Base-by-base conservation (phyloP, 1,140 invertebrate species). In the Drosophila simulans region DNA sequence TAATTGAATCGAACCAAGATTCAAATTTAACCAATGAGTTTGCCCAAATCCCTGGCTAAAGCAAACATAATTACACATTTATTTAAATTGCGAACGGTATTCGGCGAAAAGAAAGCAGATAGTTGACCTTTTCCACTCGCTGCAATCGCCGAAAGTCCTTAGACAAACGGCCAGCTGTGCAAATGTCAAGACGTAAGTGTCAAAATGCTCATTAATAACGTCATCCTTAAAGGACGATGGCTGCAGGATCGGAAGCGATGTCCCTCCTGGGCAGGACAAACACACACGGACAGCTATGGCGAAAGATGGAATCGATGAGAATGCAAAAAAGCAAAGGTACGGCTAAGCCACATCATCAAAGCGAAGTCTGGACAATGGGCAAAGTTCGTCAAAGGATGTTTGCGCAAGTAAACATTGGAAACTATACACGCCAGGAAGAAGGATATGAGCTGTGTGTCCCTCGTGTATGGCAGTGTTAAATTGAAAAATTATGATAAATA, bases 401-500 rank as follows among this genome's bases (percentile, higher is more conserved):
- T 89, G 80, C 65, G 73, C 80, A 89, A 89, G 84, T 68, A 88
- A 89, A 88, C 77, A 89, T 63, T 60, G 77, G 56, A 77, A 80
- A 84, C 77, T 88, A 80, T 89, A 35, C n/a, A 35, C n/a, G 45
- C 53, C 62, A 34, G 62, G 37, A 65, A 15, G 46, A 48, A 83
- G 49, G 43, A 69, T 56, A 42, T 49, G 49, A 56, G 65, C 60
- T 46, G 37, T 37, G 57, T 13, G 31, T 53, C 42, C 43, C 43
- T 15, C 34, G 40, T 57, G 60, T 51, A 37, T 42, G 37, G 40
- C 72, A 52, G 78, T 91, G 73, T 80, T 91, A 85, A 91, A 91
- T 91, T 91, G 90, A 91, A 91, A 91, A 91, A 91, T 91, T 91
- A 91, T 91, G 90, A 91, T 91, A 91, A 91, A 91, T 88, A 90